Conservation (phyloP, 1,140 invertebrate species). For the Branchinecta lindahli region DNA sequence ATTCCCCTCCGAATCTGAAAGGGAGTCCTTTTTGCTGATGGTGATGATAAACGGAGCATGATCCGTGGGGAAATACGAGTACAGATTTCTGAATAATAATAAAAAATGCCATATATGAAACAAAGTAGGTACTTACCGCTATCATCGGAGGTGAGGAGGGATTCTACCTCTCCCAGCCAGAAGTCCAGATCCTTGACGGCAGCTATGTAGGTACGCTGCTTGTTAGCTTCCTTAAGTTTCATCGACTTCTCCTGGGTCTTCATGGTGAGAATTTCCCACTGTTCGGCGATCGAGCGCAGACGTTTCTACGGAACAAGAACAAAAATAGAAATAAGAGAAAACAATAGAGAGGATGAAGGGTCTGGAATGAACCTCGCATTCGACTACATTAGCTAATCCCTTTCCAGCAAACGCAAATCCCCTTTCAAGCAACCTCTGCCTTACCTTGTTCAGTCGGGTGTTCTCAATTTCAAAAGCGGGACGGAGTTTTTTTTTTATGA, state of each 20-base stretch:
- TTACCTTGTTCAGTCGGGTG: too few relatives aligned
- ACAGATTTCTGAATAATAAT: too few relatives aligned
- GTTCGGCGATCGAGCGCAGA: constrained; percentile 85
- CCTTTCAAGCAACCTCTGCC: too few relatives aligned
- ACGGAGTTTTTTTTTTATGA: too few relatives aligned
- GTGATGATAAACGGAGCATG: too few relatives aligned
- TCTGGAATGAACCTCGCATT: not conserved
- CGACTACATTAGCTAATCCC: not conserved
- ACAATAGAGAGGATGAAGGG: constrained; percentile 1
- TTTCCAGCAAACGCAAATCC: not conserved
- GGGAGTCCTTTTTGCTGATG: too few relatives aligned
- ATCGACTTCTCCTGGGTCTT: constrained; percentile 96
- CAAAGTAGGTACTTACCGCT: constrained; percentile 64
- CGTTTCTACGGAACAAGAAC: constrained; percentile 34
- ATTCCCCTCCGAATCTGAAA: too few relatives aligned
- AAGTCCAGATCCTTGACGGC: constrained; percentile 99
- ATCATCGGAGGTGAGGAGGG: constrained; percentile 42
- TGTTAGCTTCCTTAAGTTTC: constrained; percentile 96
- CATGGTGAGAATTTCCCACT: constrained; percentile 95
- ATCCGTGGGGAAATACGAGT: too few relatives aligned
- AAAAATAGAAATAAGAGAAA: not conserved
- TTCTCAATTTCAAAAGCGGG: too few relatives aligned
- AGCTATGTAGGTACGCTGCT: constrained; percentile 96
- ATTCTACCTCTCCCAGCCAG: constrained; percentile 86
- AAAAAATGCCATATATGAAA: too few relatives aligned